These are phyloP conservation scores for Helicolenus hilgendorfi DNA, from an alignment of 2,797 vertebrate genomes.

Conservation along the genomic window DNA sequence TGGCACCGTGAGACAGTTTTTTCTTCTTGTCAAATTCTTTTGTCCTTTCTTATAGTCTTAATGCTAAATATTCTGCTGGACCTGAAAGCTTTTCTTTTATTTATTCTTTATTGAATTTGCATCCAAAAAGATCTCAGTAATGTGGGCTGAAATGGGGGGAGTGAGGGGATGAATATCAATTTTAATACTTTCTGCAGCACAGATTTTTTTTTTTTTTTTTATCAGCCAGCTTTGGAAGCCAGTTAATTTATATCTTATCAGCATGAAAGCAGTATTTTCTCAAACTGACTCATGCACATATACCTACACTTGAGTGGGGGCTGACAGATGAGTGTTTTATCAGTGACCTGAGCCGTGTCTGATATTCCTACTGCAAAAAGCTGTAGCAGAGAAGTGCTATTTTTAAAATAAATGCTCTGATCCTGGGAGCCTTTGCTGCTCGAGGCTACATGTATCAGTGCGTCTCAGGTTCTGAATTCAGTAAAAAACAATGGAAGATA, in stretches of 20 bases:
- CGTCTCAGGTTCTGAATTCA: conserved; percentile 34
- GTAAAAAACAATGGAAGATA: conserved; percentile 38
- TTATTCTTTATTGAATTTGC: conserved; percentile 49
- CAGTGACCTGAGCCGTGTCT: conserved; percentile 53
- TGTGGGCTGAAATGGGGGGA: not conserved
- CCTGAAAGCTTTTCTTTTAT: conserved; percentile 14
- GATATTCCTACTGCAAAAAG: conserved; percentile 23
- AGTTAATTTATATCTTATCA: conserved; percentile 43
- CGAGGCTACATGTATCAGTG: conserved; percentile 35
- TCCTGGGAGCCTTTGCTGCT: conserved; percentile 7
- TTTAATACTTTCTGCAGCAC: conserved; percentile 29
- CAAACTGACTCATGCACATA: not conserved
- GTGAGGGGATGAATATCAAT: conserved; percentile 41
- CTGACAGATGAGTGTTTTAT: conserved; percentile 44
- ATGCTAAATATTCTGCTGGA: conserved; percentile 48
- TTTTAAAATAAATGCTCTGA: not conserved
- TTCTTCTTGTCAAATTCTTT: conserved; percentile 20
- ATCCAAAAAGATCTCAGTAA: conserved; percentile 52
- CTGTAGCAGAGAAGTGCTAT: not conserved
- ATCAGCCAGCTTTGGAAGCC: conserved; percentile 34
- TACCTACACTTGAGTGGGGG: conserved; percentile 8
- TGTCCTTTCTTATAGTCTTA: conserved; percentile 10
- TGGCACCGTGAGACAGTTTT: conserved; percentile 67
- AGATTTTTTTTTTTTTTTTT: not conserved
- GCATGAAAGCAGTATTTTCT: conserved; percentile 54